Conservation (phyloP, 2,797 vertebrate genomes). For the Luscinia megarhynchos region DNA sequence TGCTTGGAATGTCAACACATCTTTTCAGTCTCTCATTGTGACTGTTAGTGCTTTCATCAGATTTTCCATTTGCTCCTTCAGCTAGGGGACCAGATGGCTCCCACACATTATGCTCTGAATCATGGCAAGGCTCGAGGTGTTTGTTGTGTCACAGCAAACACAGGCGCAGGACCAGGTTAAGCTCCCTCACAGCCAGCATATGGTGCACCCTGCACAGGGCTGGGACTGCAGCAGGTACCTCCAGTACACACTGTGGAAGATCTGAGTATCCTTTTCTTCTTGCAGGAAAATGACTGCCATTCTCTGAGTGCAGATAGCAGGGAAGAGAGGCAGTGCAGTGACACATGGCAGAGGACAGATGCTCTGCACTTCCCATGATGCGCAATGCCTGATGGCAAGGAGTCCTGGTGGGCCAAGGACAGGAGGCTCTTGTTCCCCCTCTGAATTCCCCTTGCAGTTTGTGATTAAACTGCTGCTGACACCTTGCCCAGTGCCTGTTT, state of each 20-base stretch:
- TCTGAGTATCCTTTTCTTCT: background rate
- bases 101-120: constrained; percentile 74
- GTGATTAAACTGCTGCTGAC: constrained; percentile 28
- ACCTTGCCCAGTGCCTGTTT: background rate
- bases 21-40: constrained; percentile 40
- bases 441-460: background rate
- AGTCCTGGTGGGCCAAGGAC: constrained; percentile 49
- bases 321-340: background rate
- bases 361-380: background rate
- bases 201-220: background rate
- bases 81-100: constrained; percentile 74
- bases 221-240: constrained; percentile 38
- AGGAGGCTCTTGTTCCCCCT: background rate
- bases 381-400: constrained; percentile 9
- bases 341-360: constrained; percentile 54
- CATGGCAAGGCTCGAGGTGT: constrained; percentile 65
- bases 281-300: background rate
- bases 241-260: background rate
- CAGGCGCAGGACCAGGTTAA: background rate
- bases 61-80: constrained; percentile 63
- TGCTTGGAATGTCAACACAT: constrained; percentile 49
- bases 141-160: constrained; percentile 57
- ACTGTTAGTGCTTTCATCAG: constrained; percentile 45
- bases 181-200: background rate
- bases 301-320: background rate